Evolutionary conservation across 2,888 invertebrate species (phyloP), one percentile per base, ranked within the genome.

Genomic region (Acronicta alni): DNA sequence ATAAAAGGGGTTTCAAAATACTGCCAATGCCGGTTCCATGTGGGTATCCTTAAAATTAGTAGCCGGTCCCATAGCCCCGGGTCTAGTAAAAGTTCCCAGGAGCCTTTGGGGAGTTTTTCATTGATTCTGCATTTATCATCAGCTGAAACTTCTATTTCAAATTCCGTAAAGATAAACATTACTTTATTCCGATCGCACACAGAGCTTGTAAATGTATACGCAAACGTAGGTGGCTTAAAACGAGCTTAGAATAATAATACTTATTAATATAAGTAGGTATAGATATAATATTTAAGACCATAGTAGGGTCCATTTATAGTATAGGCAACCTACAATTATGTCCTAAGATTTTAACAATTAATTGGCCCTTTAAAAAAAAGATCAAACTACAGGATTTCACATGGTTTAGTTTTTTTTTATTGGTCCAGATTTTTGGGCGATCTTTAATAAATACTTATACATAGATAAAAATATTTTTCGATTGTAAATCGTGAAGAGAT

Each of bases 161-260:
- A 30, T 12, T 8, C 23, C 6, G n/a, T 15, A 41, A 16, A 45
- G 17, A 30, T 57, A 45, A 44, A 41, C 20, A 23, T 15, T 17
- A 12, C 0, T 44, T 37, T 26, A 37, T 10, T 18, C 14, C 15
- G 39, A 30, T 42, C 51, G 49, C 46, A 26, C 49, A 59, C 18
- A 38, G 43, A 64, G 68, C 68, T 75, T 62, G 12, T 43, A 17
- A 49, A 37, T 46, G 53, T 69, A 66, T 72, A 73, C 57, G 59
- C 66, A 61, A 30, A 56, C 59, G 60, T 65, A 69, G 58, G 49
- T 56, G 72, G 69, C 57, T 68, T 72, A 66, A 52, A 68, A 53
- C 75, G 80, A 81, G 80, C 80, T 81, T 81, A 81, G 70, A 65
- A n/a, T n/a, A n/a, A n/a, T n/a, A 41, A 65, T 42, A 32, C 12